Evolutionary conservation across 2,797 vertebrate genomes (phyloP).

Genomic region (Halcyon leucocephala): DNA sequence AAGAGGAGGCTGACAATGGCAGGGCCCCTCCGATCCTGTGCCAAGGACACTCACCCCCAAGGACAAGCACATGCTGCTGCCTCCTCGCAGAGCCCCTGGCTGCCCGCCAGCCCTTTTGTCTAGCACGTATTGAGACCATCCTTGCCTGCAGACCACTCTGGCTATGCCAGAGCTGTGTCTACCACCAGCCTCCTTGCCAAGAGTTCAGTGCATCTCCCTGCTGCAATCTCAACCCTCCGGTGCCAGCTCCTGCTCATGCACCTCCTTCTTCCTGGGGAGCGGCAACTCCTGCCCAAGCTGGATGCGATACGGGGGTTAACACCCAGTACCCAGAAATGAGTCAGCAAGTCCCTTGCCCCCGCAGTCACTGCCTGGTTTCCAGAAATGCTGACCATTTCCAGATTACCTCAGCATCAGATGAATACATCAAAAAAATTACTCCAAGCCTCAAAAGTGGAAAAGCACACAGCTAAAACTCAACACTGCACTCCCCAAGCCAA

Average conservation of each 20-base stretch:
- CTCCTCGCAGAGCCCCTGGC: conserved; percentile 34
- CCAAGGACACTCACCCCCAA: conserved; percentile 58
- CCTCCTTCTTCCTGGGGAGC: neutral
- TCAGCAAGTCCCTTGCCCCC: neutral
- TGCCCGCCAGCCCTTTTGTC: conserved; percentile 47
- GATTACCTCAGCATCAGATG: neutral
- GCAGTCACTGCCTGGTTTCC: conserved; percentile 22
- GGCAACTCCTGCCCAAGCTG: neutral
- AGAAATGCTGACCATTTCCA: conserved; percentile 17
- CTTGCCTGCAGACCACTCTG: neutral
- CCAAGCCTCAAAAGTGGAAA: neutral
- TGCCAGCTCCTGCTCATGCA: neutral
- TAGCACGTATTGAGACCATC: conserved; percentile 46
- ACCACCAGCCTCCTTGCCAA: neutral
- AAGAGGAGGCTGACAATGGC: conserved; percentile 57
- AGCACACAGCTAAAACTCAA: neutral
- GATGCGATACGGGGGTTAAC: neutral
- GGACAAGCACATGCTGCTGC: conserved; percentile 45
- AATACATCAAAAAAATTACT: neutral
- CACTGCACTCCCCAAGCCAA: rapidly evolving
- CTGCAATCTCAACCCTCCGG: neutral
- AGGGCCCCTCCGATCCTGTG: neutral
- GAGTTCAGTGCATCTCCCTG: neutral
- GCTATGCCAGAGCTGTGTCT: conserved; percentile 6
- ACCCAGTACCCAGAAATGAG: conserved; percentile 18